phyloP scores from a whole-genome alignment of 2,113 vertebrate species.

The Entomyzon cyanotis region DNA sequence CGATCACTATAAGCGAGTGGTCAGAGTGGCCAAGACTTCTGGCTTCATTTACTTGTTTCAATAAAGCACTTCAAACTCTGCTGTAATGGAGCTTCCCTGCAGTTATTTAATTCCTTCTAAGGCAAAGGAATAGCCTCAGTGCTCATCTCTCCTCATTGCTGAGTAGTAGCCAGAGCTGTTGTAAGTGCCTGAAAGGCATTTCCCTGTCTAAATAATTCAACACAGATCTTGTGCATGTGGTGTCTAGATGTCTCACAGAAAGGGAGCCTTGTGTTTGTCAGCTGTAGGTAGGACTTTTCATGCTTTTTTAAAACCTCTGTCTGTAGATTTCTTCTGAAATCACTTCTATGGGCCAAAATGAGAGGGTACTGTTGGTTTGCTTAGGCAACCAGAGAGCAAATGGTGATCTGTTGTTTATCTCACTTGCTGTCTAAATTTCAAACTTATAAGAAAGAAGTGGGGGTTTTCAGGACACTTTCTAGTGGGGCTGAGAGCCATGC shows the following conservation, averaged over 20 bases:
- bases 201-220: constrained; percentile 29
- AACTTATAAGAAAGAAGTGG: neutral
- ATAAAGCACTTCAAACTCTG: neutral
- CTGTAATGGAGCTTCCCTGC: neutral
- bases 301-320: constrained; percentile 1
- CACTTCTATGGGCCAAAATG: neutral
- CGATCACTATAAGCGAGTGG: neutral
- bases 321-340: constrained; percentile 17
- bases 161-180: constrained; percentile 22
- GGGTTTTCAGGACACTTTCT: neutral
- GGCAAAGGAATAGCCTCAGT: constrained; percentile 10
- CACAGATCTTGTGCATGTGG: neutral
- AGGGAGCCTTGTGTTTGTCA: constrained; percentile 14
- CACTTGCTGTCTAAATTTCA: neutral
- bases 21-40: neutral
- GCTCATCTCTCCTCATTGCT: neutral
- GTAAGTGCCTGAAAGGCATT: constrained; percentile 3
- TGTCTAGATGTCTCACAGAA: neutral
- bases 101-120: constrained; percentile 22
- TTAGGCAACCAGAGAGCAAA: neutral
- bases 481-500: neutral
- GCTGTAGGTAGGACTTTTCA: neutral
- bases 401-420: neutral
- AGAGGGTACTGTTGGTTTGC: neutral
- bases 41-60: neutral